Conservation (phyloP, 2,113 vertebrate species). For the Carlito syrichta region DNA sequence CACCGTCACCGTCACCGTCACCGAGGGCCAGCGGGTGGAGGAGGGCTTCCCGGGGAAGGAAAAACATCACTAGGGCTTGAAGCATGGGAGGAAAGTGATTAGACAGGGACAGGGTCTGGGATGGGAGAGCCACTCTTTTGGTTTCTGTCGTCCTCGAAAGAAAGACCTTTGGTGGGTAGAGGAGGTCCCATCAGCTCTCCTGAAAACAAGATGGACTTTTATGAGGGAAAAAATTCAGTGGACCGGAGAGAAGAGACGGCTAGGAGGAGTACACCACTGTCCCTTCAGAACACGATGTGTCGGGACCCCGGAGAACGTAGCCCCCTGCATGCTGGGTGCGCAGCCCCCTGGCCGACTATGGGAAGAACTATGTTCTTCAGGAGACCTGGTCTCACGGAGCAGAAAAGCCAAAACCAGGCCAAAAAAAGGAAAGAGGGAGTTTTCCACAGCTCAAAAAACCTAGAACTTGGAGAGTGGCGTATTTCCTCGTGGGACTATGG, state of each 20-base stretch:
- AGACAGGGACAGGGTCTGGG: not conserved
- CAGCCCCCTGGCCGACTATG: not conserved
- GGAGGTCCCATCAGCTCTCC: not conserved
- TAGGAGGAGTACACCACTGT: not conserved
- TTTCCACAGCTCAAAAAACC: not conserved
- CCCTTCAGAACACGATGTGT: not conserved
- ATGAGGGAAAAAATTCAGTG: not conserved
- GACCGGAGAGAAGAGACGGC: not conserved
- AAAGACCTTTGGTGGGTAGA: not conserved
- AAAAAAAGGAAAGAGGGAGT: not conserved
- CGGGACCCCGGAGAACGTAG: not conserved
- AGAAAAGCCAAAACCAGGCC: conserved; percentile 1
- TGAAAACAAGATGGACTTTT: not conserved
- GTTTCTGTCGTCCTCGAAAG: conserved; percentile 20
- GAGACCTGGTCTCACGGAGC: not conserved
- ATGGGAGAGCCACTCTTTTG: not conserved
- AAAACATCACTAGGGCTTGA: not conserved
- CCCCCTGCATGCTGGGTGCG: not conserved
- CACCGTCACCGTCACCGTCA: not conserved
- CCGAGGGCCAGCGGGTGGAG: fast-evolving
- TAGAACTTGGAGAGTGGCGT: not conserved
- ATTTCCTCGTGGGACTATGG: not conserved
- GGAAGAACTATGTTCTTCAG: conserved; percentile 37
- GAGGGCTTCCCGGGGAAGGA: not conserved
- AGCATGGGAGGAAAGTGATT: conserved; percentile 28